Evolutionary conservation across 2,797 vertebrate species (phyloP).

Genomic region (Neomorphus geoffroyi): DNA sequence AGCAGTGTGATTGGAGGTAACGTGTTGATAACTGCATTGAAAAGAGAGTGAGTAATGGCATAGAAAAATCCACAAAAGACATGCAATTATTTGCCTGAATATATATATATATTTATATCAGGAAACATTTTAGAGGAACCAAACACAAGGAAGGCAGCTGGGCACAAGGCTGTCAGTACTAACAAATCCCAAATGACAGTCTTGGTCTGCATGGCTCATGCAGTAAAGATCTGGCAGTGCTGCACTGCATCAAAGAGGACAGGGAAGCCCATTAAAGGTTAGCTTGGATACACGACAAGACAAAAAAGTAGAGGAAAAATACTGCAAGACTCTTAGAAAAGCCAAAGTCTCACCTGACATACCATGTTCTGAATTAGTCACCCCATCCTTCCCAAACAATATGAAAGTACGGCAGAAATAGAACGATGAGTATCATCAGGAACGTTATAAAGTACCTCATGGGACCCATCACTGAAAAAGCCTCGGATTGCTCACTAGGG

Average conservation of each 20-base stretch:
- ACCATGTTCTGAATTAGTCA: neutral
- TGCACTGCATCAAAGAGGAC: neutral
- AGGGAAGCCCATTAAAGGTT: neutral
- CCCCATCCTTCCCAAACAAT: neutral
- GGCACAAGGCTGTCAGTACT: neutral
- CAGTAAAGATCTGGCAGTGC: neutral
- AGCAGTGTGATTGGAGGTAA: neutral
- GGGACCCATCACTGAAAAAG: neutral
- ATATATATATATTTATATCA: no score
- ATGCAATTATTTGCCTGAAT: neutral
- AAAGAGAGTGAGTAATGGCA: neutral
- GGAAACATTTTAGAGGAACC: neutral
- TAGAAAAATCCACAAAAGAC: neutral
- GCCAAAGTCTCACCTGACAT: neutral
- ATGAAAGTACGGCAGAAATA: conserved; percentile 7
- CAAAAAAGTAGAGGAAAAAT: neutral
- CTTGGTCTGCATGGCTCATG: neutral
- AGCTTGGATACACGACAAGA: neutral
- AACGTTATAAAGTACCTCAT: neutral
- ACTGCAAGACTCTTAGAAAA: neutral
- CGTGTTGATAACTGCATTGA: neutral
- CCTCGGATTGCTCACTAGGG: neutral
- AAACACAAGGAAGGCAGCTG: neutral
- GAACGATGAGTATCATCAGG: neutral
- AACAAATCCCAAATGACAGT: neutral